Evolutionary conservation across 2,888 invertebrate genomes (phyloP).

Genomic region (Notodonta dromedarius): DNA sequence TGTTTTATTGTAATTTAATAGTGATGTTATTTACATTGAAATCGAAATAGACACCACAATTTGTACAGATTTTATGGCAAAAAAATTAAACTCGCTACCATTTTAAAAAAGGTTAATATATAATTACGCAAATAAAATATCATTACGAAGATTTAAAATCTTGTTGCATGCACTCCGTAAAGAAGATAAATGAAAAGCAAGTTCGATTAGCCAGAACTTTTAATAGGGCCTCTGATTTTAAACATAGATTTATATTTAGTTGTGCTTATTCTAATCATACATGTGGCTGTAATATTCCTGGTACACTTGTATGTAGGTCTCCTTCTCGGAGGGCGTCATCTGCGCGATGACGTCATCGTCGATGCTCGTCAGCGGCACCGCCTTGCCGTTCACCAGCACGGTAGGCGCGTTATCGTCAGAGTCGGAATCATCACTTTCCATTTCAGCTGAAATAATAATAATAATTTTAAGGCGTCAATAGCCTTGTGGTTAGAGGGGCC

Average conservation of each 20-base stretch:
- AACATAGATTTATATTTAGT: constrained; percentile 30
- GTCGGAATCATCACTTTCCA: constrained; percentile 90
- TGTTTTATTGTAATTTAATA: constrained; percentile 10
- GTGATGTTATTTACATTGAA: neutral
- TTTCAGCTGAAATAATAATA: constrained; percentile 84
- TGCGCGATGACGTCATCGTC: constrained; percentile 93
- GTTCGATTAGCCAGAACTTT: constrained; percentile 24
- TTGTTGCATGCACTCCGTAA: no score
- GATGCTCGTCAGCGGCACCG: constrained; percentile 92
- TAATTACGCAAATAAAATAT: no score
- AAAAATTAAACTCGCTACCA: no score
- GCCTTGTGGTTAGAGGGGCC: no score
- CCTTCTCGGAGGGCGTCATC: constrained; percentile 97
- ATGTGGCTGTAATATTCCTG: constrained; percentile 97
- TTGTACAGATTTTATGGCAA: no score
- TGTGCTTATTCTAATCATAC: constrained; percentile 85
- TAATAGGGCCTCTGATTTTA: constrained; percentile 23
- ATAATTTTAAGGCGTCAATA: no score
- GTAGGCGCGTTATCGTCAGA: constrained; percentile 92
- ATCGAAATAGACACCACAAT: no score
- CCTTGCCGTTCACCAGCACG: constrained; percentile 91
- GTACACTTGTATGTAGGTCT: constrained; percentile 96
- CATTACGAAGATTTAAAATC: no score
- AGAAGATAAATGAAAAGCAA: neutral
- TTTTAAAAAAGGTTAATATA: no score